phyloP scores from a whole-genome alignment of 2,113 vertebrate species.

The Pelusios castaneus region DNA sequence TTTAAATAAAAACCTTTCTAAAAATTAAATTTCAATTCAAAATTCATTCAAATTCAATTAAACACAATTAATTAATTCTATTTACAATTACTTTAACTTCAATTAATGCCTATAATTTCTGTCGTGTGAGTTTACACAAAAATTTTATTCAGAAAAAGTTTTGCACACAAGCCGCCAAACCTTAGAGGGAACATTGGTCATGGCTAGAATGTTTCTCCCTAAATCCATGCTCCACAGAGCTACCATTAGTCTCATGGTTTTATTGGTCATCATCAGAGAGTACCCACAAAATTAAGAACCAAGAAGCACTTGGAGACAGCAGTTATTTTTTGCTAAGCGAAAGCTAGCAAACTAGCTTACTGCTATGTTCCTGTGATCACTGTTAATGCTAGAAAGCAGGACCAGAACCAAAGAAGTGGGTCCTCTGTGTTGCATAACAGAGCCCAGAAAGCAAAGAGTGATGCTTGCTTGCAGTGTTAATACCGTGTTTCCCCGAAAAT shows the following conservation, averaged over 20 bases:
- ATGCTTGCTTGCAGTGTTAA: conserved; percentile 10
- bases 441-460: background rate
- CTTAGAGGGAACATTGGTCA: too few species aligned
- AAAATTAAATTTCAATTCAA: too few species aligned
- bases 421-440: background rate
- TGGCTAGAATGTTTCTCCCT: background rate
- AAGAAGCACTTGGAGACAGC: background rate
- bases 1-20: too few species aligned
- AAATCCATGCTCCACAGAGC: background rate
- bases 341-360: background rate
- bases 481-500: too few species aligned
- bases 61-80: too few species aligned
- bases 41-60: too few species aligned
- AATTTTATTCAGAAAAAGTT: too few species aligned
- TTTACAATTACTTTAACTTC: too few species aligned
- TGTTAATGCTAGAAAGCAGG: rapidly evolving
- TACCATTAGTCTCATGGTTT: background rate
- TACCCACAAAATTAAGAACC: background rate
- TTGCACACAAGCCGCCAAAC: too few species aligned
- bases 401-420: background rate
- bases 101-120: too few species aligned
- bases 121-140: too few species aligned
- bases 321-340: background rate
- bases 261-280: background rate
- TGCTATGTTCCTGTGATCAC: rapidly evolving